Percentiles rank a stretch among this genome's conserved stretches.
Conservation (phyloP, 2,113 vertebrate species). For the Apistogramma diplotaenia region DNA sequence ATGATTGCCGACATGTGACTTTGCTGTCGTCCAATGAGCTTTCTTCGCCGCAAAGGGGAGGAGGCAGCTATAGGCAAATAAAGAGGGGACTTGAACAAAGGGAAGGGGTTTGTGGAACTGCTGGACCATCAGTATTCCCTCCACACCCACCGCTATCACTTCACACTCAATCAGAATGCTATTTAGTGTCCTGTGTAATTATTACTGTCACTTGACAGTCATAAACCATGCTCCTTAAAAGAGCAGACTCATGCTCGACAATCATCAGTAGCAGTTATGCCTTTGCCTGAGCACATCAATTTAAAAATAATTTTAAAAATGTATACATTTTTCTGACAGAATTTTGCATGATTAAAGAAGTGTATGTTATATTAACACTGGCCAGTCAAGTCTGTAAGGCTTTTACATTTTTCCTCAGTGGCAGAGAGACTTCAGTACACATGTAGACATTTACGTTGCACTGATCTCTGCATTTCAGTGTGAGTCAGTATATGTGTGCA, state of each 20-base stretch:
- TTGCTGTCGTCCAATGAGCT: conserved; percentile 63
- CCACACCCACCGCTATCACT: conserved; percentile 65
- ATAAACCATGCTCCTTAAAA: conserved; percentile 54
- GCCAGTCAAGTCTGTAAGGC: conserved; percentile 18
- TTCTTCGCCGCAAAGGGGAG: conserved; percentile 37
- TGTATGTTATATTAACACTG: conserved; percentile 27
- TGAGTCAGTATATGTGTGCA: not conserved
- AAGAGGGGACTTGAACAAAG: conserved; percentile 65
- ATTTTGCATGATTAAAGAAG: not conserved
- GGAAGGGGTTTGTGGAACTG: conserved; percentile 39
- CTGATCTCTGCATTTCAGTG: not conserved
- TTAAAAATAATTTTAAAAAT: conserved; percentile 23
- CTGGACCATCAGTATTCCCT: conserved; percentile 68
- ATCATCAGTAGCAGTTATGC: conserved; percentile 50
- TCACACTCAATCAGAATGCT: conserved; percentile 38
- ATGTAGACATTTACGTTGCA: not conserved
- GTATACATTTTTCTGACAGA: conserved; percentile 15
- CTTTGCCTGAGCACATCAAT: conserved; percentile 29
- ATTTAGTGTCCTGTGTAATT: conserved; percentile 71
- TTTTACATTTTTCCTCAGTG: not conserved
- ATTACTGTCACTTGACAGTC: conserved; percentile 74
- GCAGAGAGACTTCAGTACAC: conserved; percentile 8
- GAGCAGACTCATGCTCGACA: conserved; percentile 50
- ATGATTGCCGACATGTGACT: conserved; percentile 46
- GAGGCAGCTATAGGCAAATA: conserved; percentile 34